Evolutionary conservation across 2,888 invertebrate species (phyloP).

Genomic region (Yponomeuta cagnagella): DNA sequence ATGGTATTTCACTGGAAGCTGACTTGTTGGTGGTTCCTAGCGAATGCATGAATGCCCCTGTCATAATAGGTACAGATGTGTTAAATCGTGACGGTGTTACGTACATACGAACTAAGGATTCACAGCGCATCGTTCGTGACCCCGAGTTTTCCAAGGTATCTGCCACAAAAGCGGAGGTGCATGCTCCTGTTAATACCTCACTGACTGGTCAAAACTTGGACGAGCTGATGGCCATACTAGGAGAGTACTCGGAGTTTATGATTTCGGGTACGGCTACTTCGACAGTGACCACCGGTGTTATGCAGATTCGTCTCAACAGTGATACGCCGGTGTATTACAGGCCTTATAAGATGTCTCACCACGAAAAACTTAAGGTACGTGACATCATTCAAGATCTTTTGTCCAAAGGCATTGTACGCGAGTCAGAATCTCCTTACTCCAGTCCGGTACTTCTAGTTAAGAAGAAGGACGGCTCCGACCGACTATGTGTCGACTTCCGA

Average conservation of each 20-base stretch:
- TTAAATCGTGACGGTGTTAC: slow-evolving; percentile 25
- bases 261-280: slow-evolving; percentile 21
- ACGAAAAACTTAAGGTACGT: slow-evolving; percentile 2
- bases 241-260: slow-evolving; percentile 19
- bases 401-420: slow-evolving; percentile 21
- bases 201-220: slow-evolving; percentile 18
- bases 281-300: slow-evolving; percentile 23
- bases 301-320: slow-evolving; percentile 20
- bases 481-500: slow-evolving; percentile 11
- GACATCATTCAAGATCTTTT: slow-evolving; percentile 22
- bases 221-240: slow-evolving; percentile 16
- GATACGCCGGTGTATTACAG: slow-evolving; percentile 19
- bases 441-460: slow-evolving; percentile 22
- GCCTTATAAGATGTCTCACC: slow-evolving; percentile 21
- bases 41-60: slow-evolving; percentile 21
- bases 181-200: slow-evolving; percentile 18
- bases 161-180: no score
- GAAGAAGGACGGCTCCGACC: slow-evolving; percentile 22
- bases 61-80: slow-evolving; percentile 27
- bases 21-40: slow-evolving; percentile 25
- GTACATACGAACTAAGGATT: slow-evolving; percentile 21
- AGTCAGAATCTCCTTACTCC: slow-evolving; percentile 1
- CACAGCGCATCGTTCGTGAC: slow-evolving; percentile 19
- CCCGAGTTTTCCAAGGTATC: no score
- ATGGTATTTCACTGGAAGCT: slow-evolving; percentile 23